Percentiles rank a stretch among this genome's conserved stretches.
Conservation (phyloP, 2,113 vertebrate genomes). For the Plestiodon gilberti region DNA sequence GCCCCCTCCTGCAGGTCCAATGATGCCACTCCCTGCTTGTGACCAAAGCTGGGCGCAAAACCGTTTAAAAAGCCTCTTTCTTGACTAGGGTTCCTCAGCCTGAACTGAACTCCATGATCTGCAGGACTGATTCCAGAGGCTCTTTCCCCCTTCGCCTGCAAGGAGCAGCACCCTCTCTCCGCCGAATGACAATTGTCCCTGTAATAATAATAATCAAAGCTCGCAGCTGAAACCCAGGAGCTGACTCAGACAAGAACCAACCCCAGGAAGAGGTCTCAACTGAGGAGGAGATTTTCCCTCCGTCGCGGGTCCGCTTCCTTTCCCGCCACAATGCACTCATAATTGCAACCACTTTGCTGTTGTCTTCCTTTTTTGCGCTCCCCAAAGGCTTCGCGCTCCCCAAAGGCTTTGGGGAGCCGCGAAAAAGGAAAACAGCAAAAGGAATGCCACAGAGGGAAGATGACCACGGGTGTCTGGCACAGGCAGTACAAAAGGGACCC, state of each 20-base stretch:
- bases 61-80: neutral
- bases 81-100: neutral
- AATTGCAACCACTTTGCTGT: neutral
- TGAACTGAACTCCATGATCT: conserved; percentile 27
- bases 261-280: conserved; percentile 28
- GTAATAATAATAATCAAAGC: conserved; percentile 61
- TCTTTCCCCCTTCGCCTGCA: conserved; percentile 37
- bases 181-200: conserved; percentile 43
- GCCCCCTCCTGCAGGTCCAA: neutral
- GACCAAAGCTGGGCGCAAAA: neutral
- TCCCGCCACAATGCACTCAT: neutral
- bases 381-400: no score
- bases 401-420: accelerated
- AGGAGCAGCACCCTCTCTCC: conserved; percentile 56
- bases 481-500: no score
- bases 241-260: conserved; percentile 47
- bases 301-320: neutral
- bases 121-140: conserved; percentile 23
- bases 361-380: no score
- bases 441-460: no score
- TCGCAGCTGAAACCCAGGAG: conserved; percentile 56
- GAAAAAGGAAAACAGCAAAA: neutral
- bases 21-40: no score
- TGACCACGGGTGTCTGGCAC: no score
- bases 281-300: neutral